A percentile compares a stretch with the other conserved stretches of the same genome.
phyloP scores from a whole-genome alignment of 2,113 vertebrate genomes.

The Naja naja region DNA sequence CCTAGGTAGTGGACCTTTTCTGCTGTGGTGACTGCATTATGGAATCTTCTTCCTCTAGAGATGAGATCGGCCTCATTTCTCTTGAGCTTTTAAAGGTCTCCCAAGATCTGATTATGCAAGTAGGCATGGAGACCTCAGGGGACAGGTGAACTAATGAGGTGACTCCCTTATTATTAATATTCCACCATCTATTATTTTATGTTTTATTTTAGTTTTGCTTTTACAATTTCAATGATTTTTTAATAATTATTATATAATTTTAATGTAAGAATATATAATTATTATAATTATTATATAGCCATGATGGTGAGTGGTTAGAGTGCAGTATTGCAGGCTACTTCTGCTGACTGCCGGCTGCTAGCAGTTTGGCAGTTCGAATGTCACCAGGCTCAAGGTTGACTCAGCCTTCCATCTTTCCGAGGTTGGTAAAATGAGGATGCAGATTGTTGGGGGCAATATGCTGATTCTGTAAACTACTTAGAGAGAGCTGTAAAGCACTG shows the following conservation, averaged over 20 bases:
- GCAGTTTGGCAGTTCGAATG: no score
- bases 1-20: not conserved
- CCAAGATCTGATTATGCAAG: not conserved
- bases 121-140: not conserved
- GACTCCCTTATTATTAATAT: not conserved
- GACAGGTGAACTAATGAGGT: not conserved
- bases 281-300: no score
- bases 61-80: not conserved
- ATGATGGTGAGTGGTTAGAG: no score
- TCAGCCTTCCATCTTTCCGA: no score
- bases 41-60: not conserved
- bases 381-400: no score
- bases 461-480: no score
- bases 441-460: no score
- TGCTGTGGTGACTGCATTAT: not conserved
- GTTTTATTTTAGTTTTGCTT: not conserved
- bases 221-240: not conserved
- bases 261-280: no score
- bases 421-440: no score
- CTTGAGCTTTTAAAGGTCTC: not conserved
- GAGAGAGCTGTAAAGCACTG: no score
- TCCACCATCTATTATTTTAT: not conserved
- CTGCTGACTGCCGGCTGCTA: no score
- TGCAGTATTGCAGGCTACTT: no score
- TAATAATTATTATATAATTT: not conserved